phyloP scores from a whole-genome alignment of 2,797 vertebrate species.

The Valencia hispanica region DNA sequence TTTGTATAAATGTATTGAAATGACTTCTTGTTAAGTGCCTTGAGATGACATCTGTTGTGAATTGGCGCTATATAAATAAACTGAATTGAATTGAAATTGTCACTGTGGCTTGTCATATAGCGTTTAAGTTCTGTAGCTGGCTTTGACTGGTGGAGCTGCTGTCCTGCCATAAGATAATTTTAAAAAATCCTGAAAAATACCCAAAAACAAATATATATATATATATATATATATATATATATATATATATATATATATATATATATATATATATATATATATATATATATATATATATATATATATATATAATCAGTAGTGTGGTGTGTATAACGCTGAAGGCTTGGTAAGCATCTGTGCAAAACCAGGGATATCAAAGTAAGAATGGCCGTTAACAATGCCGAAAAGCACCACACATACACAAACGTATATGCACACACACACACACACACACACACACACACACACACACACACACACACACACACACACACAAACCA shows the following conservation, averaged over 20 bases:
- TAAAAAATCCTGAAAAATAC: not conserved
- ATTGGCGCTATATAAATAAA: too few species aligned
- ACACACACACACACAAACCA: not conserved
- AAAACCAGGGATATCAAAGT: conserved; percentile 24
- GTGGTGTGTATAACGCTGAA: conserved; percentile 8
- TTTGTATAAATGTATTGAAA: too few species aligned
- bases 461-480: too few species aligned
- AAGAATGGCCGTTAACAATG: not conserved
- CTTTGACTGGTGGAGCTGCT: not conserved
- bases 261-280: too few species aligned
- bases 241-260: too few species aligned
- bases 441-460: not conserved
- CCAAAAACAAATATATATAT: too few species aligned
- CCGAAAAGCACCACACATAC: conserved; percentile 7
- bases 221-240: too few species aligned
- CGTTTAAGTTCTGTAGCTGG: not conserved
- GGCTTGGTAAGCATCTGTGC: conserved; percentile 14
- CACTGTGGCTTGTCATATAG: not conserved
- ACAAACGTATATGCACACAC: not conserved
- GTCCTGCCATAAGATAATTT: not conserved
- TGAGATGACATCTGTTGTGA: too few species aligned
- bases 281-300: too few species aligned
- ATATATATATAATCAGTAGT: too few species aligned
- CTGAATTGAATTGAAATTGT: too few species aligned
- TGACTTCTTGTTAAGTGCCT: too few species aligned